Conservation (phyloP, 2,888 invertebrate species). For the Aphrophora alni region DNA sequence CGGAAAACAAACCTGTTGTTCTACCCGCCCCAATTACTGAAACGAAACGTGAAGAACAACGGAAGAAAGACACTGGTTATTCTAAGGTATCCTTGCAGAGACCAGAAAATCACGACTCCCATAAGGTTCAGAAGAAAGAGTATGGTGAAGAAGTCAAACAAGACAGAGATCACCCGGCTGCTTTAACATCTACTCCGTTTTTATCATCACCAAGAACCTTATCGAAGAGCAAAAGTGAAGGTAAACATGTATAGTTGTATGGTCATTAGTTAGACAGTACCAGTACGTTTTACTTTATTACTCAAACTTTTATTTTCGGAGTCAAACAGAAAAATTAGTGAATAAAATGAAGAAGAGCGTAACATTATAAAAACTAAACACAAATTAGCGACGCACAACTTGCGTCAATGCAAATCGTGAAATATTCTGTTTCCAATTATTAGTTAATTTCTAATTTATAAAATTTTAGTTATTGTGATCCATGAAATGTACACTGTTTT, state of each 20-base stretch:
- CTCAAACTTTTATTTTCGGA: too few relatives aligned
- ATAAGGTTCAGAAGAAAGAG: not conserved
- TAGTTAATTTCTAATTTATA: too few relatives aligned
- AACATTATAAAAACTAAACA: too few relatives aligned
- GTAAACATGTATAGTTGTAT: not conserved
- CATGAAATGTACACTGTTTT: too few relatives aligned
- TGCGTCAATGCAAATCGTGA: too few relatives aligned
- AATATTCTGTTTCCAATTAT: too few relatives aligned
- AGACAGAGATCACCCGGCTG: slow-evolving; percentile 20
- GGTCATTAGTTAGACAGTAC: too few relatives aligned
- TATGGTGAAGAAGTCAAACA: slow-evolving; percentile 4
- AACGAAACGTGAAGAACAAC: not conserved
- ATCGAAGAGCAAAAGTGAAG: not conserved
- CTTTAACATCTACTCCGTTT: slow-evolving; percentile 3
- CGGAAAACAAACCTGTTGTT: slow-evolving; percentile 11
- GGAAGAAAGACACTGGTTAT: slow-evolving; percentile 11
- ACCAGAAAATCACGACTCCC: not conserved
- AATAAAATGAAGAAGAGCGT: too few relatives aligned
- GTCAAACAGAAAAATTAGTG: too few relatives aligned
- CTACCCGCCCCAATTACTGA: not conserved
- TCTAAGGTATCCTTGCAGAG: slow-evolving; percentile 13
- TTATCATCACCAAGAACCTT: not conserved
- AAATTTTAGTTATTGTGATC: too few relatives aligned
- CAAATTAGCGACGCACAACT: too few relatives aligned
- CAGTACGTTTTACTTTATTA: too few relatives aligned